phyloP scores from a whole-genome alignment of 2,888 invertebrate genomes.

The Hypercompe scribonia region DNA sequence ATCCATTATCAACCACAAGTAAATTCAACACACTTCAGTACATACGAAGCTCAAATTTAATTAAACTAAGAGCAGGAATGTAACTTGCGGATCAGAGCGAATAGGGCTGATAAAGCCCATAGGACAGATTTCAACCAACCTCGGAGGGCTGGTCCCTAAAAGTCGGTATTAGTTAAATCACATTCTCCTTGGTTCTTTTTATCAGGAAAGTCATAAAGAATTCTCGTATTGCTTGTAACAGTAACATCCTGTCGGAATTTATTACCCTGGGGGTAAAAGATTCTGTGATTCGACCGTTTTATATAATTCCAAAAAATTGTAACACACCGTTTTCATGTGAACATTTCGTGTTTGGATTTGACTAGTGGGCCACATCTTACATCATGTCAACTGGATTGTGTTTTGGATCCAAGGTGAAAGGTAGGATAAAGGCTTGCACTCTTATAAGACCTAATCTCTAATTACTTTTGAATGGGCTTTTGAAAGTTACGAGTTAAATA shows the following conservation, averaged over 20 bases:
- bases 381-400: not conserved
- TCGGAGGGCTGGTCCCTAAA: slow-evolving; percentile 64
- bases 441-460: not conserved
- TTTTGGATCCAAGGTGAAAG: not conserved
- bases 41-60: slow-evolving; percentile 64
- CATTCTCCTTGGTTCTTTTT: slow-evolving; percentile 60
- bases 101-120: slow-evolving; percentile 60
- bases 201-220: slow-evolving; percentile 63
- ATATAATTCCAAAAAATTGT: slow-evolving; percentile 22
- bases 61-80: slow-evolving; percentile 60
- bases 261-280: slow-evolving; percentile 48
- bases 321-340: not conserved
- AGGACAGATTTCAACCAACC: slow-evolving; percentile 58
- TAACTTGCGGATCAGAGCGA: slow-evolving; percentile 56
- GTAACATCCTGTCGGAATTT: slow-evolving; percentile 58
- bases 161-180: slow-evolving; percentile 70
- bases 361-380: not conserved
- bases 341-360: not conserved
- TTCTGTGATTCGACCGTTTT: slow-evolving; percentile 31
- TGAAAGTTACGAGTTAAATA: not conserved
- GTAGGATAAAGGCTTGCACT: not conserved
- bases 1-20: slow-evolving; percentile 45
- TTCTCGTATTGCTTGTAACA: slow-evolving; percentile 55
- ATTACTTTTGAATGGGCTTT: not conserved
- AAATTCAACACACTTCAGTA: slow-evolving; percentile 74